Evolutionary conservation across 2,888 invertebrate species (phyloP).

Genomic region (Nowickia ferox): DNA sequence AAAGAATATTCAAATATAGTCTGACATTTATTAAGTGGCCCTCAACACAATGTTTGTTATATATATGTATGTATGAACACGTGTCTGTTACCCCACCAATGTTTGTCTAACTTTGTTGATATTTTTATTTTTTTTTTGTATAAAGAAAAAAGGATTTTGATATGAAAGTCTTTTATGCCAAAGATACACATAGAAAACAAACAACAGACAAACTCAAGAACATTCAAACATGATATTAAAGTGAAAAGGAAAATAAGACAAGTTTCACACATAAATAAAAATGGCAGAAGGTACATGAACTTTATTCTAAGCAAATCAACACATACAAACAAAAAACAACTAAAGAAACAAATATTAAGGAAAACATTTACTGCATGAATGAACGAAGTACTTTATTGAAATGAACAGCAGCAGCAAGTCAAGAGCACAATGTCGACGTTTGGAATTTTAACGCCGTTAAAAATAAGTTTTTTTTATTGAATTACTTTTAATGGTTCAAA

Average conservation of each 20-base stretch:
- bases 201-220: not conserved
- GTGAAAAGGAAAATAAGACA: not conserved
- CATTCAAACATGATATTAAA: slow-evolving; percentile 26
- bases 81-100: not conserved
- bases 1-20: no score
- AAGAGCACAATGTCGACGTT: not conserved
- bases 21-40: no score
- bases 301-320: slow-evolving; percentile 63
- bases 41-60: no score
- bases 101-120: not conserved
- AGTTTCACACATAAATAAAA: slow-evolving; percentile 26
- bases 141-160: slow-evolving; percentile 44
- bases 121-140: not conserved
- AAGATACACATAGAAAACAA: slow-evolving; percentile 1
- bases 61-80: not conserved
- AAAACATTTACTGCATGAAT: slow-evolving; percentile 20
- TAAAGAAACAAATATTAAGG: slow-evolving; percentile 9
- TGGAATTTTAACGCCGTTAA: not conserved
- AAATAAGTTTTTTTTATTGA: not conserved
- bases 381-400: slow-evolving; percentile 24
- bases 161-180: slow-evolving; percentile 33
- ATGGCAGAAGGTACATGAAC: slow-evolving; percentile 70
- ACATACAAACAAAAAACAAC: slow-evolving; percentile 7
- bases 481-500: no score
- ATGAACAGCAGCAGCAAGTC: not conserved